Conservation (phyloP, 30 jellyfish, hydroid and myxozoan species). For the Nemopilema nomurai region DNA sequence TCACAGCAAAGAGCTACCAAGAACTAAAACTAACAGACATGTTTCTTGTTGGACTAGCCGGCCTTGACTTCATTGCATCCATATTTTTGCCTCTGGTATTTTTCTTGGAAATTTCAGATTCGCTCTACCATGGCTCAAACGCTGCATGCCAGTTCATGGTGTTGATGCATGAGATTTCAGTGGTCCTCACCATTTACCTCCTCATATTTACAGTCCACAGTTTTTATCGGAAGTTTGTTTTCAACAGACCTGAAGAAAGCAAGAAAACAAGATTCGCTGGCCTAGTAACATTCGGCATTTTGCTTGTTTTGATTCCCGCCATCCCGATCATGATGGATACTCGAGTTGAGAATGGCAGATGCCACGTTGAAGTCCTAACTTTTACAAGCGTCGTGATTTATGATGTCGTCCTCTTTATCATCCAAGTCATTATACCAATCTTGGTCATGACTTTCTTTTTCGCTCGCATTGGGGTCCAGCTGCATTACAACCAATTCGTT, state of each 20-base stretch:
- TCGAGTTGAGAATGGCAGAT: slow-evolving; percentile 11
- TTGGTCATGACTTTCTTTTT: slow-evolving; percentile 26
- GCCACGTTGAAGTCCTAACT: slow-evolving; percentile 15
- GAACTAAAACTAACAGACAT: slow-evolving; percentile 44
- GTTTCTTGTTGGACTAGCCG: slow-evolving; percentile 52
- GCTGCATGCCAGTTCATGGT: slow-evolving; percentile 37
- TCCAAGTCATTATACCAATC: slow-evolving; percentile 44
- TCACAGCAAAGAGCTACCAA: slow-evolving; percentile 47
- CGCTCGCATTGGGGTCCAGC: slow-evolving; percentile 44
- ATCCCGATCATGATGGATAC: slow-evolving; percentile 3
- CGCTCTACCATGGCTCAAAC: not conserved
- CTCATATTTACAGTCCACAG: slow-evolving; percentile 52
- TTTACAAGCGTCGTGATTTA: slow-evolving; percentile 50
- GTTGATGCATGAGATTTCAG: slow-evolving; percentile 34
- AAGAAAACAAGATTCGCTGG: slow-evolving; percentile 16
- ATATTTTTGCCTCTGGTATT: slow-evolving; percentile 48
- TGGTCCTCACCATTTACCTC: slow-evolving; percentile 33
- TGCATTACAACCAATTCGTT: slow-evolving; percentile 2
- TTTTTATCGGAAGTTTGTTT: slow-evolving; percentile 39
- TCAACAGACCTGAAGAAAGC: slow-evolving; percentile 2
- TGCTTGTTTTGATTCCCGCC: slow-evolving; percentile 19
- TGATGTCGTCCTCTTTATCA: slow-evolving; percentile 33
- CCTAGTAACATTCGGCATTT: not conserved
- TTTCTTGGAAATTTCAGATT: slow-evolving; percentile 29
- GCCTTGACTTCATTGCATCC: slow-evolving; percentile 47